Percentiles rank a stretch among this genome's conserved stretches.
Conservation (phyloP, 2,113 vertebrate species). For the Dendrocopos noguchii region DNA sequence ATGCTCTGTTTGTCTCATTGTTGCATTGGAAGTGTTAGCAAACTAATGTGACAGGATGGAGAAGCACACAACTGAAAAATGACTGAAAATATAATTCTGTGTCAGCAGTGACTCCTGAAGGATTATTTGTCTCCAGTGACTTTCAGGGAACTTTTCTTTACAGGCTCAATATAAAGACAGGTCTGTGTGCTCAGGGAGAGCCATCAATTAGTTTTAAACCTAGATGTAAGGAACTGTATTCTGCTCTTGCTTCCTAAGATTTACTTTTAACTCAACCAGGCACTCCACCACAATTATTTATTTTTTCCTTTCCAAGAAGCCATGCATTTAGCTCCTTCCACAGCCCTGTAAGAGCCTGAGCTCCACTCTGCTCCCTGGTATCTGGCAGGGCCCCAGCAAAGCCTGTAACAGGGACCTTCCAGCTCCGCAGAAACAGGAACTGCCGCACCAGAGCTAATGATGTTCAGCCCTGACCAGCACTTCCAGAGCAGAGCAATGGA, state of each 20-base stretch:
- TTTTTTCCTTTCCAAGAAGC: neutral
- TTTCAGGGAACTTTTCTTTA: slow-evolving; percentile 56
- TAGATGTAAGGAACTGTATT: slow-evolving; percentile 33
- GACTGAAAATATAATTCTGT: slow-evolving; percentile 68
- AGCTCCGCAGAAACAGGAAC: neutral
- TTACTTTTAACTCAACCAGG: slow-evolving; percentile 38
- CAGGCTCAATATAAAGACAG: slow-evolving; percentile 43
- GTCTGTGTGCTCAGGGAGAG: slow-evolving; percentile 17
- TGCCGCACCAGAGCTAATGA: neutral
- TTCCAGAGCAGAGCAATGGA: neutral
- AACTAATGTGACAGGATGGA: slow-evolving; percentile 71
- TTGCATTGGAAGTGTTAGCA: slow-evolving; percentile 74
- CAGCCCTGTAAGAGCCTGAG: neutral
- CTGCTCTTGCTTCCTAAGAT: slow-evolving; percentile 34
- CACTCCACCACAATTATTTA: neutral
- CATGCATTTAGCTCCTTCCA: neutral
- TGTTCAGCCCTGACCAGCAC: neutral
- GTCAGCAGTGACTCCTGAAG: slow-evolving; percentile 65
- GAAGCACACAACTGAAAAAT: slow-evolving; percentile 61
- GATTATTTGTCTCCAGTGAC: slow-evolving; percentile 59
- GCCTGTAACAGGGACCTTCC: accelerated
- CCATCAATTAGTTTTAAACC: slow-evolving; percentile 40
- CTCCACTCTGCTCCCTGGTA: neutral
- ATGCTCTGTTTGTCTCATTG: slow-evolving; percentile 75
- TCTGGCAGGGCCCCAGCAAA: neutral